Evolutionary conservation across 2,113 vertebrate species (phyloP).

Genomic region (Stegostoma tigrinum): DNA sequence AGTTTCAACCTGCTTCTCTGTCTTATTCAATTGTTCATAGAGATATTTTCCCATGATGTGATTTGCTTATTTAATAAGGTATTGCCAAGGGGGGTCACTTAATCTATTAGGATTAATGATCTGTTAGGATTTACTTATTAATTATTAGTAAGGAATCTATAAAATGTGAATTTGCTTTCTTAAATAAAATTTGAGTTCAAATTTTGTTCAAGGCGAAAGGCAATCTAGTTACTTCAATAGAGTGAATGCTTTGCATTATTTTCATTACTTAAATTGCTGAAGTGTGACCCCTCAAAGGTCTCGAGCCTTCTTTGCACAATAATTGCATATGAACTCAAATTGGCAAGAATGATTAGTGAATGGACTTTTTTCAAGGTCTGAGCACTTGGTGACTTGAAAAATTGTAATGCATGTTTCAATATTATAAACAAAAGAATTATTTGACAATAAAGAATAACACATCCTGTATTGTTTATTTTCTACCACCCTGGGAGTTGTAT

Average conservation of each 20-base stretch:
- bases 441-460: neutral
- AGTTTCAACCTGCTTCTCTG: neutral
- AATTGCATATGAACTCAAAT: neutral
- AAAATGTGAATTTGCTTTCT: neutral
- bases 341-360: neutral
- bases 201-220: neutral
- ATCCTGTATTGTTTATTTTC: neutral
- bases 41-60: neutral
- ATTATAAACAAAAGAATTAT: neutral
- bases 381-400: neutral
- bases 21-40: neutral
- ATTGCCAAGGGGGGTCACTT: neutral
- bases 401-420: neutral
- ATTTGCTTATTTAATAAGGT: neutral
- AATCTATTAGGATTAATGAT: neutral
- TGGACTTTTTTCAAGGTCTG: neutral
- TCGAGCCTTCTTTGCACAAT: neutral
- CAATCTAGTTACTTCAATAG: neutral
- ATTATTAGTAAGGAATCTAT: neutral
- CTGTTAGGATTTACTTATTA: neutral
- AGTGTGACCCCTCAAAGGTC: neutral
- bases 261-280: neutral
- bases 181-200: neutral
- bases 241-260: neutral
- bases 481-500: neutral